Conservation (phyloP, 2,797 vertebrate species). For the Crenichthys baileyi region DNA sequence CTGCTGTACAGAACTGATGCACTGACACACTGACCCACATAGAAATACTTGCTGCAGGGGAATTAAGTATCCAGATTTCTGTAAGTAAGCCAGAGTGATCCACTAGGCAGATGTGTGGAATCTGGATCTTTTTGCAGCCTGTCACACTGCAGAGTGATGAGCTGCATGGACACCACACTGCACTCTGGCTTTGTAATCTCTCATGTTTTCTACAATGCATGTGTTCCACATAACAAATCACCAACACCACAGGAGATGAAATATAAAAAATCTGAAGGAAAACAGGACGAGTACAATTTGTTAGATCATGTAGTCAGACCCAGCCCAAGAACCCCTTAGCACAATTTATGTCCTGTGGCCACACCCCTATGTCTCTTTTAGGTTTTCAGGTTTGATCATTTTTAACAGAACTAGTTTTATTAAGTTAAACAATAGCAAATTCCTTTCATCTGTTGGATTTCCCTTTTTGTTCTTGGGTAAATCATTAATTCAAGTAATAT, state of each 20-base stretch:
- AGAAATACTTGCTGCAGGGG: not conserved
- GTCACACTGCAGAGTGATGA: constrained; percentile 18
- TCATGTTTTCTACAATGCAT: not conserved
- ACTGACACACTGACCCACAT: not conserved
- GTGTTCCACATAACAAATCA: not conserved
- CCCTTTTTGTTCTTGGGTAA: not conserved
- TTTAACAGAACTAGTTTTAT: too few relatives aligned
- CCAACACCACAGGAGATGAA: not conserved
- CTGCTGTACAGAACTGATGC: not conserved
- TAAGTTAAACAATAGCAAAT: too few relatives aligned
- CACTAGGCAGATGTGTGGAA: not conserved
- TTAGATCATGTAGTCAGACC: not conserved
- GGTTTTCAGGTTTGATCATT: too few relatives aligned
- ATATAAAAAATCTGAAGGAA: not conserved
- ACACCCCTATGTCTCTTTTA: too few relatives aligned
- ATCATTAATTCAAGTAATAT: not conserved
- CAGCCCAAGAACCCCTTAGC: too few relatives aligned
- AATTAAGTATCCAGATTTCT: constrained; percentile 33
- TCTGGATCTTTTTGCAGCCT: constrained; percentile 22
- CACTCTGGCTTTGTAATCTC: not conserved
- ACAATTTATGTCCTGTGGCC: too few relatives aligned
- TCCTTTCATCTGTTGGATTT: not conserved
- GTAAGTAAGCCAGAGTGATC: constrained; percentile 1
- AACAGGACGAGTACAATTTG: not conserved
- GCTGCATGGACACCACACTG: constrained; percentile 8